Percentiles rank a stretch among this genome's conserved stretches.
Evolutionary conservation across 1,140 invertebrate genomes (phyloP).

Genomic region (Melipona quadrifasciata): DNA sequence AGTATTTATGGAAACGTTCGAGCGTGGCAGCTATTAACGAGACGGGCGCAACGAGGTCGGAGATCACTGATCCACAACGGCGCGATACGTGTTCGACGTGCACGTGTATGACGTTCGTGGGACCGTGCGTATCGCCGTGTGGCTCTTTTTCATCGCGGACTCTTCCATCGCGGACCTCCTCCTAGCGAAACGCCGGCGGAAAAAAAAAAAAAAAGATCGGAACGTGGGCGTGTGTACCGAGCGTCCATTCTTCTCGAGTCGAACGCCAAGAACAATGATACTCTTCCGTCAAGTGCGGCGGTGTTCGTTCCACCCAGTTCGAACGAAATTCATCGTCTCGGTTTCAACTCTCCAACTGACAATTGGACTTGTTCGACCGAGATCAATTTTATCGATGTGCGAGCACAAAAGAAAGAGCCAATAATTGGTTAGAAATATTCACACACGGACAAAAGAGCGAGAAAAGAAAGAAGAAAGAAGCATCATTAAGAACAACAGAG

Average conservation of each 20-base stretch:
- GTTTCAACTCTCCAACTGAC: background rate
- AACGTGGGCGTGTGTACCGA: slow-evolving; percentile 40
- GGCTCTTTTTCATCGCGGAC: background rate
- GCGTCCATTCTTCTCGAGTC: slow-evolving; percentile 27
- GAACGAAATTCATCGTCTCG: background rate
- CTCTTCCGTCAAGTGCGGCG: slow-evolving; percentile 43
- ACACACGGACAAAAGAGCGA: no score
- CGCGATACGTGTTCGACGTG: background rate
- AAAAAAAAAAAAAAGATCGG: background rate
- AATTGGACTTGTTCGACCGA: no score
- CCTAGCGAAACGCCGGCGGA: background rate
- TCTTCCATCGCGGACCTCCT: background rate
- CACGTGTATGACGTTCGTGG: background rate
- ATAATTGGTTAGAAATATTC: background rate
- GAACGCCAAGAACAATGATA: slow-evolving; percentile 35
- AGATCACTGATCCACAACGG: background rate
- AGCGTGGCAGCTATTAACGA: slow-evolving; percentile 10
- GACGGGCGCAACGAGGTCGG: background rate
- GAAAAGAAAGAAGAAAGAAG: no score
- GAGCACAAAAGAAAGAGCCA: no score
- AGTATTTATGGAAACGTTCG: slow-evolving; percentile 39
- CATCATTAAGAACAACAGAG: background rate
- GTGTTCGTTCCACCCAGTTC: background rate
- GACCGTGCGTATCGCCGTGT: background rate
- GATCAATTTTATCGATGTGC: no score